Conservation (phyloP, 2,797 vertebrate species). For the Craterocephalus amniculus region DNA sequence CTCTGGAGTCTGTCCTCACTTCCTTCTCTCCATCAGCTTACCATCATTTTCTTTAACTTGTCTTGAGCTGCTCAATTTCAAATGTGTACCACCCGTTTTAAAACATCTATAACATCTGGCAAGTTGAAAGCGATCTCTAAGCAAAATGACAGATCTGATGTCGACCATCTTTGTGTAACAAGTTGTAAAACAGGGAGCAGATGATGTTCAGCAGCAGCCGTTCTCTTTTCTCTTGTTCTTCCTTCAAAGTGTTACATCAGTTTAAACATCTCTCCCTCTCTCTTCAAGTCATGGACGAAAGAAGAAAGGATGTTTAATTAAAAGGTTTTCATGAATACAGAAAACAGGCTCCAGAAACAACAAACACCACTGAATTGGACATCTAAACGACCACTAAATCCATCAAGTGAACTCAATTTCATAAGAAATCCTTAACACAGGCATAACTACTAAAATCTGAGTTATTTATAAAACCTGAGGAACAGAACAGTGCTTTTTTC, state of each 20-base stretch:
- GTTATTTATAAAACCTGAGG: neutral
- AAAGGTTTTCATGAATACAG: neutral
- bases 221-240: neutral
- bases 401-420: neutral
- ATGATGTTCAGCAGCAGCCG: neutral
- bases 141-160: neutral
- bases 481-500: neutral
- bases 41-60: slow-evolving; percentile 11
- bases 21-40: neutral
- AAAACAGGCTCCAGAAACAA: neutral
- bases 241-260: neutral
- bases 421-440: neutral
- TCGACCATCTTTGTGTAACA: neutral
- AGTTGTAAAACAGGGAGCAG: neutral
- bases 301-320: neutral
- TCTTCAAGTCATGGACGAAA: neutral
- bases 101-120: slow-evolving; percentile 23
- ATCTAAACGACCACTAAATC: neutral
- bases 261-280: fast-evolving
- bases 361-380: neutral
- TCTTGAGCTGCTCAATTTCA: neutral
- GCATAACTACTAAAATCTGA: neutral
- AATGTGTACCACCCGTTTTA: neutral
- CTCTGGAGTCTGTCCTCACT: slow-evolving; percentile 4
- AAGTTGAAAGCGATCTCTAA: fast-evolving